Conservation (phyloP, 2,797 vertebrate species). For the Propithecus perrieri region DNA sequence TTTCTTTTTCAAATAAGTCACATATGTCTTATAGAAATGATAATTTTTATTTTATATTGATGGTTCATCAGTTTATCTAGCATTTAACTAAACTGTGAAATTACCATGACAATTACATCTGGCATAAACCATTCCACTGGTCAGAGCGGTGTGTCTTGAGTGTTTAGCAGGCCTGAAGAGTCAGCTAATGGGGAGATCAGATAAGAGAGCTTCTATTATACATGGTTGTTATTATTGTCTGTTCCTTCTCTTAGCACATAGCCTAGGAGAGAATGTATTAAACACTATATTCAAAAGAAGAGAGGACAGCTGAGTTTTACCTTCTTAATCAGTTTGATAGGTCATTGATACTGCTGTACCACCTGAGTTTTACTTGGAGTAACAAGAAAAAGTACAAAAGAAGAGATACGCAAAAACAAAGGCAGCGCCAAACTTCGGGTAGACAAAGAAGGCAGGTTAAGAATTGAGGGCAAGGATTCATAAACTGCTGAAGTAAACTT, state of each 20-base stretch:
- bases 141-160: neutral
- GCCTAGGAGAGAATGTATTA: neutral
- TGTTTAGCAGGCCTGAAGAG: neutral
- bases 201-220: neutral
- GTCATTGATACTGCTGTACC: neutral
- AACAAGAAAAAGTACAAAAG: neutral
- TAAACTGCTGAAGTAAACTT: neutral
- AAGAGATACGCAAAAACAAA: neutral
- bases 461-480: neutral
- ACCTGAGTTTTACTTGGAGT: neutral
- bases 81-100: neutral
- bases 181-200: neutral
- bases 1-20: slow-evolving; percentile 29
- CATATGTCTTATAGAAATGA: neutral
- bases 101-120: neutral
- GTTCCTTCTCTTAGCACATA: neutral
- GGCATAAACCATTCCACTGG: neutral
- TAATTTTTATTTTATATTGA: neutral
- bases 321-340: neutral
- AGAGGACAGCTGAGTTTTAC: neutral
- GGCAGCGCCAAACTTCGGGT: neutral
- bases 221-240: neutral
- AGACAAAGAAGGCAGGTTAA: neutral
- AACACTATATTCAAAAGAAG: neutral
- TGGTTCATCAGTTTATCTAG: neutral